Evolutionary conservation across 2,888 invertebrate species (phyloP).

Genomic region (Drosophila anceps): DNA sequence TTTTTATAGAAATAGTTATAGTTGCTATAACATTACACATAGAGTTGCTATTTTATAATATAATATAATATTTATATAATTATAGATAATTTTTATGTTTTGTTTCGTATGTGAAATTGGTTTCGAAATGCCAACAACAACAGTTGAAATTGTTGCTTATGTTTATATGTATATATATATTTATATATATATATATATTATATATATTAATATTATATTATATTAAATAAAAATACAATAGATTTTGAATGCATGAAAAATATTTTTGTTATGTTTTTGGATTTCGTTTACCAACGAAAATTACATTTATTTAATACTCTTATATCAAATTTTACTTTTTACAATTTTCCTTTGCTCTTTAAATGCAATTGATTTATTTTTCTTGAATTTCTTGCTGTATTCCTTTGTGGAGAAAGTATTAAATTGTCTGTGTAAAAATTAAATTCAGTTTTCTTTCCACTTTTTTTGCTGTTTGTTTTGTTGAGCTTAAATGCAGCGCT

Average conservation of each 20-base stretch:
- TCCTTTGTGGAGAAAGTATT: no score
- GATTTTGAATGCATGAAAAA: slow-evolving; percentile 69
- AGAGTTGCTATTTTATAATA: slow-evolving; percentile 67
- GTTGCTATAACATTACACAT: slow-evolving; percentile 78
- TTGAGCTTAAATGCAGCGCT: slow-evolving; percentile 83
- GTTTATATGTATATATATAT: slow-evolving; percentile 22
- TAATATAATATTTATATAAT: slow-evolving; percentile 51
- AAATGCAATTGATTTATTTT: slow-evolving; percentile 62
- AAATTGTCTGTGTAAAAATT: slow-evolving; percentile 59
- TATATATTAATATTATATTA: no score
- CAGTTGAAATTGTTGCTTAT: slow-evolving; percentile 62
- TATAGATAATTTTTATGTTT: slow-evolving; percentile 54
- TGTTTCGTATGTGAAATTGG: slow-evolving; percentile 76
- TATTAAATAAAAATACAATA: slow-evolving; percentile 77
- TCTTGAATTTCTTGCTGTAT: slow-evolving; percentile 33
- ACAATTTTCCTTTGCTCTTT: slow-evolving; percentile 70
- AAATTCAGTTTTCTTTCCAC: slow-evolving; percentile 64
- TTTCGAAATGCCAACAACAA: slow-evolving; percentile 80
- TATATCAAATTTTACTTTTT: slow-evolving; percentile 68
- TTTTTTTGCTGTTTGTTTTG: not conserved
- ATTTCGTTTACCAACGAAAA: slow-evolving; percentile 58
- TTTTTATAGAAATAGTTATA: slow-evolving; percentile 77
- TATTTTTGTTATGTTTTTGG: slow-evolving; percentile 42
- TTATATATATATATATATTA: slow-evolving; percentile 17
- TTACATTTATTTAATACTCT: slow-evolving; percentile 77